A percentile compares a stretch with the other conserved stretches of the same genome.
Conservation (phyloP, 2,113 vertebrate species). For the Bos taurus region ARS-UCD2.0 NC_037329.1:132983001-132983500, state of each 20-base stretch:
- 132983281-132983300: neutral
- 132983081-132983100: neutral
- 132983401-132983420: accelerated
- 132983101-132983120: neutral
- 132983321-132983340: neutral
- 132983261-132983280: neutral
- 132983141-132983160: neutral
- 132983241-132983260: neutral
- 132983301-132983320: neutral
- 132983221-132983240: neutral
- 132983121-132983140: accelerated
- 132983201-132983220: neutral
- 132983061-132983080: neutral
- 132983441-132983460: accelerated
- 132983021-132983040: neutral
- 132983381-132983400: accelerated
- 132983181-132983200: neutral
- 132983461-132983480: neutral
- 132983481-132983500: neutral
- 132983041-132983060: neutral
- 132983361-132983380: accelerated
- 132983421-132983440: accelerated
- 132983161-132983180: neutral
- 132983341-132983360: neutral
- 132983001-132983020: neutral